Conservation (phyloP, 2,888 invertebrate species). For the Trachelus stipa region DNA sequence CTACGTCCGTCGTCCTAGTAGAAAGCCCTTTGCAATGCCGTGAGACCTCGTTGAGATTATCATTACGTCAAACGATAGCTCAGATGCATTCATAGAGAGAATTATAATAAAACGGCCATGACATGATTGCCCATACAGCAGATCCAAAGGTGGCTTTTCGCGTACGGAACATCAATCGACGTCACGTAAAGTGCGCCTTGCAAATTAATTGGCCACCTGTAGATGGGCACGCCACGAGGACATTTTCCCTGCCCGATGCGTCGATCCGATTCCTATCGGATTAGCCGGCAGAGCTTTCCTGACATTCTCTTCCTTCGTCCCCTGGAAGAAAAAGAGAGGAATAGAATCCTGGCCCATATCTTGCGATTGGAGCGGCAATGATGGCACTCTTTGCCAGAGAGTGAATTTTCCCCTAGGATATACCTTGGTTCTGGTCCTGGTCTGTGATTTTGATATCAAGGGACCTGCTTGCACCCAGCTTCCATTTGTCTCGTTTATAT, state of each 20-base stretch:
- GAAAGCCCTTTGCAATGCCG: background rate
- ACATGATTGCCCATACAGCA: background rate
- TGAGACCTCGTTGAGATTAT: background rate
- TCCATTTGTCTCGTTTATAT: background rate
- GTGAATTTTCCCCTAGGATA: background rate
- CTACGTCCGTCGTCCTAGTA: background rate
- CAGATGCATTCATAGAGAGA: background rate
- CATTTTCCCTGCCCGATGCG: conserved; percentile 40
- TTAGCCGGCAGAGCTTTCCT: conserved; percentile 26
- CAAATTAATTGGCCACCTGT: conserved; percentile 60
- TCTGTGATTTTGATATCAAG: background rate
- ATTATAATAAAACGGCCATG: background rate
- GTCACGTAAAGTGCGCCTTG: conserved; percentile 47
- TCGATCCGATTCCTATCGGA: conserved; percentile 47
- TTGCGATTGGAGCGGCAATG: background rate
- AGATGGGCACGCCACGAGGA: conserved; percentile 32
- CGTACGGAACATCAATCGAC: conserved; percentile 52
- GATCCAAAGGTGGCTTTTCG: background rate
- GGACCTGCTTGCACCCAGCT: background rate
- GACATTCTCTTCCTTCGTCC: background rate
- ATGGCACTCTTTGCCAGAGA: background rate
- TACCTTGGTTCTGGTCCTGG: background rate
- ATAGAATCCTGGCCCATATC: background rate
- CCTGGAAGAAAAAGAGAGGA: background rate
- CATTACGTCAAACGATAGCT: background rate